Conservation (phyloP, 2,888 invertebrate species). For the Synergus japonicus region DNA sequence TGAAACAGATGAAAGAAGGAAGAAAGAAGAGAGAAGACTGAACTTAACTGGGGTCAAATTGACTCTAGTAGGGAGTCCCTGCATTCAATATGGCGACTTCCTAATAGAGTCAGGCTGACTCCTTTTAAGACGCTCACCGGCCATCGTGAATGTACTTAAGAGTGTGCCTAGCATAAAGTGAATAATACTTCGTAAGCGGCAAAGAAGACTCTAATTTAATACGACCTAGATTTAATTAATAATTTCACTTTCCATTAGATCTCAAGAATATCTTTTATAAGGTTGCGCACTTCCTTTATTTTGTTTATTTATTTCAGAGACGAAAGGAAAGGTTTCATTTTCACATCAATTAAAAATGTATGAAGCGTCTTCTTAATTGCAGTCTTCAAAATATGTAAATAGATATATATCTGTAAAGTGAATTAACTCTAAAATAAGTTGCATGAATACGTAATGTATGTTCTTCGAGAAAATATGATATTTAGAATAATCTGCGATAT, state of each 20-base stretch:
- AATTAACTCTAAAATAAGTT: not conserved
- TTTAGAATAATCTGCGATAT: not conserved
- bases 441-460: not conserved
- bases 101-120: slow-evolving; percentile 99
- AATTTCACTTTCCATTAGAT: not conserved
- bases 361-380: not conserved
- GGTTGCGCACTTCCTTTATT: not conserved
- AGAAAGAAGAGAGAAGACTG: slow-evolving; percentile 70
- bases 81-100: slow-evolving; percentile 90
- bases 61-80: slow-evolving; percentile 99
- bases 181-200: slow-evolving; percentile 49
- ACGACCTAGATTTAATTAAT: slow-evolving; percentile 21
- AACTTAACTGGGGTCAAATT: slow-evolving; percentile 94
- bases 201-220: slow-evolving; percentile 53
- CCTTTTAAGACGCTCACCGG: slow-evolving; percentile 86
- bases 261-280: slow-evolving; percentile 1
- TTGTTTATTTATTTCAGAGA: slow-evolving; percentile 15
- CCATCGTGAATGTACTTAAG: slow-evolving; percentile 56
- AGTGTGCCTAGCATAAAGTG: slow-evolving; percentile 50
- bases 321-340: not conserved
- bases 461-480: not conserved
- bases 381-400: not conserved
- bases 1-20: slow-evolving; percentile 41
- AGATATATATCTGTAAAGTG: not conserved
- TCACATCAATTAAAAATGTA: not conserved